A percentile compares a stretch with the other conserved stretches of the same genome.
Evolutionary conservation across 2,113 vertebrate genomes (phyloP).

Genomic region (Cyanocitta stelleri): DNA sequence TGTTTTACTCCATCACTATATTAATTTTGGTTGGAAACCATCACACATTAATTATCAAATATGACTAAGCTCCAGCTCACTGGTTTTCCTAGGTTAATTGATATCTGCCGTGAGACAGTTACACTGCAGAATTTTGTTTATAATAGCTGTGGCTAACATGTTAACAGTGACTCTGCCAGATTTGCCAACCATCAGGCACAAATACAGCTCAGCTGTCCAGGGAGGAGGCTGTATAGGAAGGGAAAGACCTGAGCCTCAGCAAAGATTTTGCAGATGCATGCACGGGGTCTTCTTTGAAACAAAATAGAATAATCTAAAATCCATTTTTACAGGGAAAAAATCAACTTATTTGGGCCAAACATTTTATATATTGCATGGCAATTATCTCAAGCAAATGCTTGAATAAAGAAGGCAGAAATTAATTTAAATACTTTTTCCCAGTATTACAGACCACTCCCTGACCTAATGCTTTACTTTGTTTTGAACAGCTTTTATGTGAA

Average conservation of each 20-base stretch:
- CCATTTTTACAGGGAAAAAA: neutral
- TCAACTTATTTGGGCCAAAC: neutral
- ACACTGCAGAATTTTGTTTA: conserved; percentile 26
- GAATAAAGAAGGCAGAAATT: neutral
- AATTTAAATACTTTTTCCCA: neutral
- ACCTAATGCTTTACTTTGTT: conserved; percentile 21
- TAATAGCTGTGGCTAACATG: conserved; percentile 27
- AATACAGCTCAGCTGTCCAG: neutral
- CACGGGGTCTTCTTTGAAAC: neutral
- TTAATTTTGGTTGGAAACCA: conserved; percentile 47
- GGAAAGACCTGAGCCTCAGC: neutral
- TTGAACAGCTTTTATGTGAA: conserved; percentile 1
- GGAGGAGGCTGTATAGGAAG: neutral
- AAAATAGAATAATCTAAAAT: neutral
- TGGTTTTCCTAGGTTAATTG: conserved; percentile 43
- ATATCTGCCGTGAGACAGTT: conserved; percentile 35
- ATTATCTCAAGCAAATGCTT: neutral
- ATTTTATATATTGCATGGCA: neutral
- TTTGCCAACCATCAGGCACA: neutral
- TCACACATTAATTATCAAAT: conserved; percentile 58
- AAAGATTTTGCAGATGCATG: neutral
- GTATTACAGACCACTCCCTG: neutral
- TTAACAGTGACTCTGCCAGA: neutral
- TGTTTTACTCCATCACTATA: conserved; percentile 50
- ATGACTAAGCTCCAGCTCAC: conserved; percentile 36